Evolutionary conservation across 2,888 invertebrate species (phyloP).

Genomic region (Vanessa cardui): DNA sequence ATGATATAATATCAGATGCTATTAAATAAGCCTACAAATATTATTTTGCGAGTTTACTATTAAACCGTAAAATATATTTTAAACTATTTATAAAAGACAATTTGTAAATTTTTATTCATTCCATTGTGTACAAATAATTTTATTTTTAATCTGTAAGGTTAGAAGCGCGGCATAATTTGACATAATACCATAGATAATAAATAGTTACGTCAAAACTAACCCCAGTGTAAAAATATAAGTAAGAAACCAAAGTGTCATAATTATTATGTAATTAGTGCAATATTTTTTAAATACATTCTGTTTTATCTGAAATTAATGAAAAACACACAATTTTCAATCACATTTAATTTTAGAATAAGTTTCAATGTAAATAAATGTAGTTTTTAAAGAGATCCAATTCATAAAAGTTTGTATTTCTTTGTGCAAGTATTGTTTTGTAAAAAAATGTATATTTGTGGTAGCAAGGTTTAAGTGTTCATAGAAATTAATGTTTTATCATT

Average conservation of each 20-base stretch:
- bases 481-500: constrained; percentile 33
- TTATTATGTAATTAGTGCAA: constrained; percentile 14
- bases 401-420: background rate
- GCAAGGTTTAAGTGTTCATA: constrained; percentile 39
- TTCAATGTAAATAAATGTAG: constrained; percentile 11
- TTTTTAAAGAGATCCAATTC: background rate
- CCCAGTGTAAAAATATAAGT: constrained; percentile 1
- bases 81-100: constrained; percentile 32
- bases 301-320: background rate
- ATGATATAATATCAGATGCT: background rate
- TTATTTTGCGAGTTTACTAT: constrained; percentile 31
- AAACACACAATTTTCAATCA: background rate
- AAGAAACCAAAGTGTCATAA: constrained; percentile 11
- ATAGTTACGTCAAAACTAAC: background rate
- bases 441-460: constrained; percentile 30
- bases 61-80: constrained; percentile 1
- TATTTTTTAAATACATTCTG: background rate
- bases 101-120: constrained; percentile 39
- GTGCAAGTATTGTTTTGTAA: constrained; percentile 16
- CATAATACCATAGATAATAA: background rate
- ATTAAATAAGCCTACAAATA: too few relatives aligned
- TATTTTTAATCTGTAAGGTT: constrained; percentile 9
- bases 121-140: constrained; percentile 27
- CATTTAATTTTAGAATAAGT: background rate
- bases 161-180: background rate